These are phyloP conservation scores for Lordiphosa stackelbergi DNA, from an alignment of 1,140 invertebrate genomes.

Conservation along the genomic window DNA sequence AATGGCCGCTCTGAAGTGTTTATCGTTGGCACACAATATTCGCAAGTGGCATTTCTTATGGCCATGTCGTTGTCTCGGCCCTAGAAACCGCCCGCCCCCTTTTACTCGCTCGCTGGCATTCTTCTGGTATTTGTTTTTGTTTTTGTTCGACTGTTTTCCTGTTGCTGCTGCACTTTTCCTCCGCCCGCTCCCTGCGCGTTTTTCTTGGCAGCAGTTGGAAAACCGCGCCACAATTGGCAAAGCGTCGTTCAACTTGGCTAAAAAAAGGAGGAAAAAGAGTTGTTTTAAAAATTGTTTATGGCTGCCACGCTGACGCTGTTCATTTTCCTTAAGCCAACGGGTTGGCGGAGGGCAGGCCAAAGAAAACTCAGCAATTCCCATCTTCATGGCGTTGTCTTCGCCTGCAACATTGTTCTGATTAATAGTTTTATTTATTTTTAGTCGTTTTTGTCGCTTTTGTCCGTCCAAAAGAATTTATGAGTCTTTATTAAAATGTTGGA, in stretches of 20 bases:
- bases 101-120: conserved; percentile 44
- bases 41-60: conserved; percentile 74
- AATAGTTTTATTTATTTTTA: conserved; percentile 76
- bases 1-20: conserved; percentile 77
- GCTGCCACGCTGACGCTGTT: conserved; percentile 64
- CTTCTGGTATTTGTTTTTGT: conserved; percentile 34
- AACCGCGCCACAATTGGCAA: conserved; percentile 71
- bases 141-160: conserved; percentile 48
- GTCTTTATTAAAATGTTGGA: conserved; percentile 72
- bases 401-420: conserved; percentile 55
- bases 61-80: conserved; percentile 30
- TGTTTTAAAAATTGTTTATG: conserved; percentile 75
- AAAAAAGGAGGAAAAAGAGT: conserved; percentile 44
- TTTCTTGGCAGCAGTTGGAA: conserved; percentile 72
- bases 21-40: conserved; percentile 77
- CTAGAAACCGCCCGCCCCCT: conserved; percentile 58
- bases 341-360: neutral
- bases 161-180: conserved; percentile 57
- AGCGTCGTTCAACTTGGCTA: conserved; percentile 54
- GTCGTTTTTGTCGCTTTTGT: conserved; percentile 55
- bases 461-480: conserved; percentile 49
- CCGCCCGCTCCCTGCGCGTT: conserved; percentile 37
- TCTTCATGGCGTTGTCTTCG: conserved; percentile 31
- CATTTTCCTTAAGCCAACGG: conserved; percentile 47
- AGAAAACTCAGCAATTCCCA: conserved; percentile 36